These are phyloP conservation scores for Pimpla rufipes DNA, from an alignment of 2,888 invertebrate species.

Conservation along the genomic window DNA sequence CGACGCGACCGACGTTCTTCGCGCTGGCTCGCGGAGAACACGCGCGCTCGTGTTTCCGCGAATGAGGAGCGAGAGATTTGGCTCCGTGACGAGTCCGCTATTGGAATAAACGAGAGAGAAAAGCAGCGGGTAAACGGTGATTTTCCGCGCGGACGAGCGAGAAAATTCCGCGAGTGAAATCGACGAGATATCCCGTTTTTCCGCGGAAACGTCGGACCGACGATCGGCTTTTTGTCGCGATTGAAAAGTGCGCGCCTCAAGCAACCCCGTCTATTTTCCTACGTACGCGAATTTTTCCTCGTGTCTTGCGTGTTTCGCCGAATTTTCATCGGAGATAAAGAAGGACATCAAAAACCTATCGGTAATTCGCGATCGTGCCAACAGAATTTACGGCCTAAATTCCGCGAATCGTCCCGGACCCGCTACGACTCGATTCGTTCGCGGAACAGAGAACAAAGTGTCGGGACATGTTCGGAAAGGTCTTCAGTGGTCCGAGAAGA, in stretches of 20 bases:
- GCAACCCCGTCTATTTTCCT: no score
- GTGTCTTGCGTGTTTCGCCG: neutral
- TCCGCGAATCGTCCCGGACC: neutral
- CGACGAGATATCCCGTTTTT: neutral
- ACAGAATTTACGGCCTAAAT: neutral
- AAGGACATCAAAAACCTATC: neutral
- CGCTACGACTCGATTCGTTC: neutral
- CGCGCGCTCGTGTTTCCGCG: neutral
- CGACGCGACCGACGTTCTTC: conserved; percentile 52
- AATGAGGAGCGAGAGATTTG: conserved; percentile 14
- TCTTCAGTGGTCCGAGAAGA: conserved; percentile 66
- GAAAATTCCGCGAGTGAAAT: conserved; percentile 45
- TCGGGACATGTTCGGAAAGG: conserved; percentile 60
- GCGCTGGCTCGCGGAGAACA: conserved; percentile 29
- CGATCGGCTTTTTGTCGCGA: neutral
- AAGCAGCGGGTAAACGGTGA: neutral
- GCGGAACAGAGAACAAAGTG: conserved; percentile 19
- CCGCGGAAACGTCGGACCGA: conserved; percentile 1
- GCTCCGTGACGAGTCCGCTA: neutral
- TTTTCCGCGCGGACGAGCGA: conserved; percentile 1
- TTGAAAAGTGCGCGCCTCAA: neutral
- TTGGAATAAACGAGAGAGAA: neutral
- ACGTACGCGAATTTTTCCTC: neutral
- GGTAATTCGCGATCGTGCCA: neutral
- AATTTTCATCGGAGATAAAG: neutral